phyloP scores from a whole-genome alignment of 1,140 invertebrate genomes.

The Nasonia vitripennis region DNA sequence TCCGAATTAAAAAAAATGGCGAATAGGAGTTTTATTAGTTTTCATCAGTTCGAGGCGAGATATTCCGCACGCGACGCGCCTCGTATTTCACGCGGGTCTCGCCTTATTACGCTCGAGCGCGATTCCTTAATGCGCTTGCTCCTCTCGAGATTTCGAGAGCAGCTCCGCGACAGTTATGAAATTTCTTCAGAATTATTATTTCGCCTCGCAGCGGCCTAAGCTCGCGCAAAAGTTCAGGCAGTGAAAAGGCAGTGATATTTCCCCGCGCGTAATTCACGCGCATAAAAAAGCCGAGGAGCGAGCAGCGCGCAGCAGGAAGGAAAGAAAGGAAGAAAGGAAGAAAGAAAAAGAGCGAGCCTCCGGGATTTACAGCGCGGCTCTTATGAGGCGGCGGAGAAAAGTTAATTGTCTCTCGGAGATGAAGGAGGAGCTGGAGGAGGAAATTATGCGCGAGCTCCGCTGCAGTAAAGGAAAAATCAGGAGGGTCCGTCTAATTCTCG shows the following conservation, averaged over 20 bases:
- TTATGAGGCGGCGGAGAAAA: conserved; percentile 41
- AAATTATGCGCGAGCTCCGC: conserved; percentile 27
- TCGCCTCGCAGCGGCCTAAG: conserved; percentile 59
- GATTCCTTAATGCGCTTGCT: conserved; percentile 34
- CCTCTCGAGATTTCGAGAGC: conserved; percentile 38
- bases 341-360: neutral
- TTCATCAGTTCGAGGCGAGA: conserved; percentile 7
- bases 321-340: neutral
- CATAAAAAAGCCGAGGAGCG: neutral
- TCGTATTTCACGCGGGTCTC: conserved; percentile 37
- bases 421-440: neutral
- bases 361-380: conserved; percentile 38
- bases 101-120: conserved; percentile 41
- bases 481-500: conserved; percentile 33
- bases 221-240: conserved; percentile 54
- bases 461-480: conserved; percentile 40
- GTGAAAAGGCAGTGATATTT: conserved; percentile 50
- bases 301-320: neutral
- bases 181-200: conserved; percentile 74
- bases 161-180: conserved; percentile 70
- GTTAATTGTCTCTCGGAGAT: conserved; percentile 39
- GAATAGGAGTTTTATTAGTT: conserved; percentile 53
- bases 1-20: conserved; percentile 45
- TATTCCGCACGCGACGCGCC: conserved; percentile 17
- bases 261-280: conserved; percentile 29